Evolutionary conservation across 2,888 invertebrate species (phyloP), one percentile per base, ranked within the genome.

Genomic region (Temnothorax unifasciatus): DNA sequence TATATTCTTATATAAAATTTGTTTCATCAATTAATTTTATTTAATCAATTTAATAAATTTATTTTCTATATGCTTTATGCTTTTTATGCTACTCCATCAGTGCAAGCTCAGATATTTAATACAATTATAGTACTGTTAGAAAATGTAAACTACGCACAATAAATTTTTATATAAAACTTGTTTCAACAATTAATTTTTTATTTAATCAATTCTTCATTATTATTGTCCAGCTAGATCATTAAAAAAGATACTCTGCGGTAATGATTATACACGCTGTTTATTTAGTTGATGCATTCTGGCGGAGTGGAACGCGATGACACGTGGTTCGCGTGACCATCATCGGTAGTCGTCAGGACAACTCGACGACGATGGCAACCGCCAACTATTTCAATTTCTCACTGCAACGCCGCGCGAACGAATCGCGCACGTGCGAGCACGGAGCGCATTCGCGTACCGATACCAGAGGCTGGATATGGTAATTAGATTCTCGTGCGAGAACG

Each of bases 401-500:
- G 18, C 69, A 86, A 76, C 52, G 69, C 57, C 61, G 9, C 61
- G 9, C 54, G 18, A 44, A 47, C 25, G 54, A 76, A 61, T 69
- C 29, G 71, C 76, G 77, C 74, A 66, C 47, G 68, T 52, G 44
- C 74, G 34, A 61, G n/a, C 77, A 66, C 18, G 29, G 61, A 44
- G 29, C 3, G 47, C 29, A 38, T 73, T 79, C 79, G 57, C 29
- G 44, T 21, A 54, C 13, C 15, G 57, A 79, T 69, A 79, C 21
- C 73, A 38, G 85, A 38, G 85, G 82, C 87, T 86, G 82, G 82
- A 91, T 91, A 91, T 91, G 90, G 88, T 91, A 91, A 91, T 91
- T 91, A 91, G 91, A 91, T 91, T 90, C 90, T 85, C 85, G 83
- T 69, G 79, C 83, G 77, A 85, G 69, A 84, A 90, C 90, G 90